Percentiles rank a stretch among this genome's conserved stretches.
These are phyloP conservation scores for Cygnus atratus DNA, from an alignment of 2,113 vertebrate species.

Conservation along the genomic window DNA sequence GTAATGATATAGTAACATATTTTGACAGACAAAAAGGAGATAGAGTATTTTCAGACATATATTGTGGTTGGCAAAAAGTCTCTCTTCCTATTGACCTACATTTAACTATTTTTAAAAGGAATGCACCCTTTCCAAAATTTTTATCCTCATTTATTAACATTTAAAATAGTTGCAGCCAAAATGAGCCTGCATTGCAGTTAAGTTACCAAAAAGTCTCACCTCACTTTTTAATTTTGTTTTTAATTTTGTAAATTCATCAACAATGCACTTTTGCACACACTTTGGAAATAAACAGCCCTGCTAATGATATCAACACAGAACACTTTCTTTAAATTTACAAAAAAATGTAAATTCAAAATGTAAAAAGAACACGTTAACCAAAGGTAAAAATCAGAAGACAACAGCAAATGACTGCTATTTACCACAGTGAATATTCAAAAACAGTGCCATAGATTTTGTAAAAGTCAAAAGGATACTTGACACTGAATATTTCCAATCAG, in stretches of 20 bases:
- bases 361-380: background rate
- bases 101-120: background rate
- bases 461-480: constrained; percentile 26
- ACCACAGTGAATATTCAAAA: background rate
- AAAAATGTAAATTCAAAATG: background rate
- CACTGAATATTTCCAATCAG: background rate
- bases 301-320: background rate
- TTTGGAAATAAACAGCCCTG: background rate
- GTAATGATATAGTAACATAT: background rate
- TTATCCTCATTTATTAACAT: background rate
- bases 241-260: background rate
- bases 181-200: background rate
- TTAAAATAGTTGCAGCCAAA: background rate
- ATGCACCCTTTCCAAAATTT: background rate
- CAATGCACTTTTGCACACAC: background rate
- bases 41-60: background rate
- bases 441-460: background rate
- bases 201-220: background rate
- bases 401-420: background rate
- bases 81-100: background rate
- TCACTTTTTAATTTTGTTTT: background rate
- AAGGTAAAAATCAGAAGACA: background rate
- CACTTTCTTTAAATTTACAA: background rate
- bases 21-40: background rate
- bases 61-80: background rate